Evolutionary conservation across 2,113 vertebrate species (phyloP), one percentile per base, ranked within the genome.

Genomic region (Urocolius indicus): DNA sequence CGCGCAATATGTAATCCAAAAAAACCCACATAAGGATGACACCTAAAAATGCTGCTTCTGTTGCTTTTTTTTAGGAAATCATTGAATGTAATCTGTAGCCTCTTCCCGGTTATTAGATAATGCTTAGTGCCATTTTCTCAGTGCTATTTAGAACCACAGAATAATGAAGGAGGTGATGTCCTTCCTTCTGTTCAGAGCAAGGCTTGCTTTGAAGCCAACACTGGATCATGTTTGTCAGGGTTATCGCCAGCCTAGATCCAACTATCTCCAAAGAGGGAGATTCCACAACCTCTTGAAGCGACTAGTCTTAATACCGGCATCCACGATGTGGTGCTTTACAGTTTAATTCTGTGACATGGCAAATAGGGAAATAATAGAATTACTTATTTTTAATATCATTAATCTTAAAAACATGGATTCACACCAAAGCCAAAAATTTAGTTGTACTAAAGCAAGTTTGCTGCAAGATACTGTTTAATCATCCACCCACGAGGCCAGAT

Each of bases 401-500:
- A 85, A 59, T 10, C 12, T 32, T 43, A 73, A 43, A 93, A 61
- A 9, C n/a, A 76, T 24, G 36, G 38, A 59, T 80, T 73, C n/a
- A 51, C 18, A 51, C 13, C 27, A 54, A 74, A 90, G 29, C 2
- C 52, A 77, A n/a, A 84, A 68, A 84, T 69, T 14, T 5, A 89
- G 9, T 2, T 66, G 19, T 72, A 49, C 18, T 69, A 77, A 80
- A 69, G 20, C 18, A 66, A 77, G 32, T 71, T 80, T 86, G 20
- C 63, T 77, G 15, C 43, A 94, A 77, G 29, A 84, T 20, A 14
- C 30, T 73, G 19, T 55, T 91, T 43, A 49, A 74, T 65, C 46
- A 76, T 36, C 49, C 0, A 0, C 45, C 22, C 45, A 79, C 11
- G 1, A 86, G 54, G 22, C 16, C 6, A 1, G 51, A 62, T 48